These are phyloP conservation scores for Urocitellus parryii DNA, from an alignment of 2,113 vertebrate genomes.

Conservation along the genomic window DNA sequence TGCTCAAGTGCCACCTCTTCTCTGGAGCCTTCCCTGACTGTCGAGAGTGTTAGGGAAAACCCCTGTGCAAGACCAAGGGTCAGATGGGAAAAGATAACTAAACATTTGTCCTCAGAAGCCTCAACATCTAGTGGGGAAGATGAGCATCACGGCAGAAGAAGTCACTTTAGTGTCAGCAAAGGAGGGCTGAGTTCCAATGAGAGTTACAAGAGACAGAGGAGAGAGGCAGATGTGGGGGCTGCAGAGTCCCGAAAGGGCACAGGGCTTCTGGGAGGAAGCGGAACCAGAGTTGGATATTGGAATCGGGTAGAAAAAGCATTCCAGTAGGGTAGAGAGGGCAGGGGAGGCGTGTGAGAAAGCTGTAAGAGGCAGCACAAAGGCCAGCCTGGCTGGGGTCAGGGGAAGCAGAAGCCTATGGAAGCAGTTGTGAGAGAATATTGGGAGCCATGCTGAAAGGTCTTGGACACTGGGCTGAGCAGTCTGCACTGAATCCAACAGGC, in stretches of 20 bases:
- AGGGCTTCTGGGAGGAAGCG: background rate
- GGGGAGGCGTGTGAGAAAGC: background rate
- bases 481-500: fast-evolving
- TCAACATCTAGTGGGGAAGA: background rate
- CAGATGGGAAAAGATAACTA: background rate
- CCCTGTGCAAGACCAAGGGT: no score
- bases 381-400: background rate
- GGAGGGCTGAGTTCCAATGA: background rate
- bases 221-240: fast-evolving
- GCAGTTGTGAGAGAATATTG: background rate
- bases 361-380: background rate
- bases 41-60: background rate
- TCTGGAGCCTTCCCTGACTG: background rate
- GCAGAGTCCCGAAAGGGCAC: background rate
- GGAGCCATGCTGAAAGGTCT: background rate
- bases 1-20: background rate
- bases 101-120: background rate
- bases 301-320: background rate
- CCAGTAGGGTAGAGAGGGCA: background rate
- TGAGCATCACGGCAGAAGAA: background rate
- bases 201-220: background rate
- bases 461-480: background rate
- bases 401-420: background rate
- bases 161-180: background rate
- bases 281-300: background rate